Evolutionary conservation across 2,888 invertebrate species (phyloP).

Genomic region (Terebella lapidaria): DNA sequence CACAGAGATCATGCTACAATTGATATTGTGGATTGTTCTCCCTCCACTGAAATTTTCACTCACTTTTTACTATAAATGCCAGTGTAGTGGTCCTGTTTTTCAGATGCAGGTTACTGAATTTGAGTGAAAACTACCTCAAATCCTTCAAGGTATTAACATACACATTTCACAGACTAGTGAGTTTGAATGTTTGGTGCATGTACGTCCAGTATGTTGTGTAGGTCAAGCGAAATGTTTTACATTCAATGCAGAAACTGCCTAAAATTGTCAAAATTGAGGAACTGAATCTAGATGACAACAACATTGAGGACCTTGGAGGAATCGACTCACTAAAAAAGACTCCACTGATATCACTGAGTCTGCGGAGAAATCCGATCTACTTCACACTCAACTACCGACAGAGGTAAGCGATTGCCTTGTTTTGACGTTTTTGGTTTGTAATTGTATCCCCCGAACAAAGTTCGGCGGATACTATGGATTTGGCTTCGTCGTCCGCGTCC

Average conservation of each 20-base stretch:
- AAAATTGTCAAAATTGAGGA: constrained; percentile 27
- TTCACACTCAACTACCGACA: constrained; percentile 40
- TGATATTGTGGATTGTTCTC: too few relatives aligned
- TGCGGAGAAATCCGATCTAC: constrained; percentile 39
- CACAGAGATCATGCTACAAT: too few relatives aligned
- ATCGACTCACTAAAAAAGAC: constrained; percentile 26
- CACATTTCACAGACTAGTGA: background rate
- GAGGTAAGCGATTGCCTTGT: constrained; percentile 26
- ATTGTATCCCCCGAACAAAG: too few relatives aligned
- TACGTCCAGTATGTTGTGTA: background rate
- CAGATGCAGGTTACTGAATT: constrained; percentile 40
- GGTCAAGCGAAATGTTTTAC: background rate
- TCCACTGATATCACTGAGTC: constrained; percentile 31
- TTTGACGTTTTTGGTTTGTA: too few relatives aligned
- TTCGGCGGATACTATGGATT: too few relatives aligned
- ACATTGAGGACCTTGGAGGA: constrained; percentile 29
- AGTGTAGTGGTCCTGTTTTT: too few relatives aligned
- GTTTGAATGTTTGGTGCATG: background rate
- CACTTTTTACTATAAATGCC: too few relatives aligned
- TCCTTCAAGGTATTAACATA: constrained; percentile 33
- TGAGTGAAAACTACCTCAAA: constrained; percentile 34
- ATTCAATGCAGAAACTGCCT: constrained; percentile 33
- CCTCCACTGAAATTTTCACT: too few relatives aligned
- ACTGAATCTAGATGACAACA: constrained; percentile 32
- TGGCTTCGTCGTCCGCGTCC: too few relatives aligned